Evolutionary conservation across 2,113 vertebrate species (phyloP).

Genomic region (Mystacornis crossleyi): DNA sequence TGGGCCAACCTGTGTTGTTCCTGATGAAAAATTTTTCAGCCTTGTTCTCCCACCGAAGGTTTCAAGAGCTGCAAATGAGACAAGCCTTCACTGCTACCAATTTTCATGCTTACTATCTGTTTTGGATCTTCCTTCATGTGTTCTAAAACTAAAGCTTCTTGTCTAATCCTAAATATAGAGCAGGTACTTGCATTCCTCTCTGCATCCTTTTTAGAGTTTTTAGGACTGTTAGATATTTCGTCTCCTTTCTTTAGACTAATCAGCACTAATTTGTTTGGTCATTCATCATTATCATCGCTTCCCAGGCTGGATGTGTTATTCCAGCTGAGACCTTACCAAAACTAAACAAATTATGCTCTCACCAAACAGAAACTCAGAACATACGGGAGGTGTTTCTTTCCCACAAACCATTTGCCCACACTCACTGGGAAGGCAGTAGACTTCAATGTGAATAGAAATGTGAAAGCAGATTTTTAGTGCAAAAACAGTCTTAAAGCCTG

Average conservation of each 20-base stretch:
- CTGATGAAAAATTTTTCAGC: background rate
- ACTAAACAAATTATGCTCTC: background rate
- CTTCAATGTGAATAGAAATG: background rate
- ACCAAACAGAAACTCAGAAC: background rate
- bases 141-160: background rate
- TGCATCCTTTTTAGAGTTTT: background rate
- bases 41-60: background rate
- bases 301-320: background rate
- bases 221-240: accelerated
- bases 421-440: background rate
- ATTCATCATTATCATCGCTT: background rate
- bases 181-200: background rate
- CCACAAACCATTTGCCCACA: background rate
- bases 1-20: accelerated
- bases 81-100: background rate
- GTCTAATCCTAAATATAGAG: background rate
- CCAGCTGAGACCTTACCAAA: background rate
- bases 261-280: background rate
- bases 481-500: background rate
- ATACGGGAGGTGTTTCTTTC: background rate
- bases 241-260: background rate
- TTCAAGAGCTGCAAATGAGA: background rate
- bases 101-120: background rate
- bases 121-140: background rate
- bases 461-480: background rate